Percentiles rank a stretch among this genome's conserved stretches.
These are phyloP conservation scores for Nephrotoma appendiculata DNA, from an alignment of 2,888 invertebrate species.

Conservation along the genomic window DNA sequence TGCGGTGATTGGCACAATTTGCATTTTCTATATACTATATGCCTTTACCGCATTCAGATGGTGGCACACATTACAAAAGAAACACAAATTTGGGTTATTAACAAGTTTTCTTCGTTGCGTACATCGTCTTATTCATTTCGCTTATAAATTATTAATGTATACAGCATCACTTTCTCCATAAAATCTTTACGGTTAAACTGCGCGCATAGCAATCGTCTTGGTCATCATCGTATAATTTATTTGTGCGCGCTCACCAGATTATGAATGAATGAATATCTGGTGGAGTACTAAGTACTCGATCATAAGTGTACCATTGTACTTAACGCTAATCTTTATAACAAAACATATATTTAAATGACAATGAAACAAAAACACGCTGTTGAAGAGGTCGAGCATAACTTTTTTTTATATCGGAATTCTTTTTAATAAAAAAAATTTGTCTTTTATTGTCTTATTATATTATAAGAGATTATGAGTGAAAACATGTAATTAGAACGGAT, in stretches of 20 bases:
- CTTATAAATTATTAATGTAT: neutral
- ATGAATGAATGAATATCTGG: neutral
- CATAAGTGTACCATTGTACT: neutral
- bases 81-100: neutral
- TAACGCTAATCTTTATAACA: neutral
- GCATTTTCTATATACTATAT: no score
- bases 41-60: neutral
- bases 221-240: neutral
- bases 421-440: neutral
- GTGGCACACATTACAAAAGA: neutral
- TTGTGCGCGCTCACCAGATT: neutral
- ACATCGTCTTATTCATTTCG: neutral
- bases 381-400: neutral
- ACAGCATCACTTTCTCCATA: neutral
- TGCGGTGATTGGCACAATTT: neutral
- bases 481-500: neutral
- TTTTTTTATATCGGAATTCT: neutral
- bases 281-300: neutral
- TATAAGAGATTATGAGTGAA: neutral
- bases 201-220: neutral
- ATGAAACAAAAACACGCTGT: neutral
- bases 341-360: neutral
- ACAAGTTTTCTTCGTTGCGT: neutral
- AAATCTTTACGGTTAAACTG: neutral
- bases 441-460: neutral